These are phyloP conservation scores for Diglossa cyanea DNA, from an alignment of 2,797 vertebrate species.

Conservation along the genomic window DNA sequence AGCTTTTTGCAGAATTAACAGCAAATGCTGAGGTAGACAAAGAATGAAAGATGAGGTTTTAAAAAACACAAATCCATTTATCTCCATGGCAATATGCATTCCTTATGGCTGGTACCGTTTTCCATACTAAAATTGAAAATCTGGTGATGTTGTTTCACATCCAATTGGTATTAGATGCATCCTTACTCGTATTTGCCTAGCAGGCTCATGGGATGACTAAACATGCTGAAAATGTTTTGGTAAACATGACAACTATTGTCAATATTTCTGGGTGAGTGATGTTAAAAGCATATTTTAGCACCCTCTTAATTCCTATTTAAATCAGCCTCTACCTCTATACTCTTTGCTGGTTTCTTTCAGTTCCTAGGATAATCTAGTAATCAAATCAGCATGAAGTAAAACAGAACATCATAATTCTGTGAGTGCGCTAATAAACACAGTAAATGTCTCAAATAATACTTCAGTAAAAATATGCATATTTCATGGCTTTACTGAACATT, in stretches of 20 bases:
- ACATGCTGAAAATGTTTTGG: not conserved
- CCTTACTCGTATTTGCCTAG: not conserved
- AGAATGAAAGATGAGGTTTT: not conserved
- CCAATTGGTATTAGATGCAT: not conserved
- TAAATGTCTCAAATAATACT: not conserved
- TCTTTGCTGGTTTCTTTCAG: not conserved
- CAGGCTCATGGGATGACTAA: not conserved
- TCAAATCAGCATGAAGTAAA: not conserved
- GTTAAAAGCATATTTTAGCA: constrained; percentile 4
- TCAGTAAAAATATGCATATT: not conserved
- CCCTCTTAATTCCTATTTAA: not conserved
- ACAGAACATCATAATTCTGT: not conserved
- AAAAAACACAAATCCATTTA: not conserved
- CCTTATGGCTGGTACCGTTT: not conserved
- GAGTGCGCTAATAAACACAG: not conserved
- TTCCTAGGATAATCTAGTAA: not conserved
- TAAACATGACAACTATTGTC: not conserved
- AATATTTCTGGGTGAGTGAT: not conserved
- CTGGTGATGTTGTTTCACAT: not conserved
- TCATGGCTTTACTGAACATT: not conserved
- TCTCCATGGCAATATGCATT: not conserved
- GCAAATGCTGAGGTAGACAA: not conserved
- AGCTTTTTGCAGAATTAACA: not conserved
- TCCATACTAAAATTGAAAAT: not conserved
- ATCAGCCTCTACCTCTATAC: not conserved